Percentiles rank a stretch among this genome's conserved stretches.
These are phyloP conservation scores for Propsilocerus akamusi DNA, from an alignment of 1,140 invertebrate genomes.

Conservation along the genomic window DNA sequence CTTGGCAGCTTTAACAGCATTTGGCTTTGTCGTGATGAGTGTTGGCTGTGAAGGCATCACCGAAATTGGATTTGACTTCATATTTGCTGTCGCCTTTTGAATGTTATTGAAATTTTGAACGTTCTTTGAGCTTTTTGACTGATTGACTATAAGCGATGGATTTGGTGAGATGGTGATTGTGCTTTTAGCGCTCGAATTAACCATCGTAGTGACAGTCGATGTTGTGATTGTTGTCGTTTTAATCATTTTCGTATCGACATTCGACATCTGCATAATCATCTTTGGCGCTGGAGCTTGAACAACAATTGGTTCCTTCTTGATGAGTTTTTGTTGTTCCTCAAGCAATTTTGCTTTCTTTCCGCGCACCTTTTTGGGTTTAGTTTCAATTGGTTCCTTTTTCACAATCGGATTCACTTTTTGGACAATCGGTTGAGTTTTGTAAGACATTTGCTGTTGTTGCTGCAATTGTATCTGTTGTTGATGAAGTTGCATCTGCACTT, in stretches of 20 bases:
- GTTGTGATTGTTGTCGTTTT: background rate
- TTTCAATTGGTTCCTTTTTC: background rate
- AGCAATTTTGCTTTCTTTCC: background rate
- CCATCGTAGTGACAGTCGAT: background rate
- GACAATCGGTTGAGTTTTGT: background rate
- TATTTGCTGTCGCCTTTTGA: too few relatives aligned
- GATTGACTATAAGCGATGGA: background rate
- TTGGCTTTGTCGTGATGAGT: background rate
- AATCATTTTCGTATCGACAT: background rate
- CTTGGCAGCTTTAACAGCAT: background rate
- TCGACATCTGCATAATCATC: background rate
- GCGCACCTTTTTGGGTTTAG: background rate
- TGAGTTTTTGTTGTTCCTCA: background rate
- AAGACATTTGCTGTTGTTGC: slow-evolving; percentile 5
- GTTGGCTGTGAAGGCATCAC: background rate
- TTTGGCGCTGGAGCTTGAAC: background rate
- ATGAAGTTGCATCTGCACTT: background rate
- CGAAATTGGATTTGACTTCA: background rate
- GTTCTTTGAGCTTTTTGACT: background rate
- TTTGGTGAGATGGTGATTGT: background rate
- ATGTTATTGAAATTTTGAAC: too few relatives aligned
- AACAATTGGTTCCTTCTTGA: background rate
- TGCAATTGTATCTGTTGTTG: slow-evolving; percentile 4
- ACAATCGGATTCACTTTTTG: background rate
- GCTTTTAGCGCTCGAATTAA: background rate